Evolutionary conservation across 2,888 invertebrate species (phyloP), one percentile per base, ranked within the genome.

Genomic region (Pedicia rivosa): DNA sequence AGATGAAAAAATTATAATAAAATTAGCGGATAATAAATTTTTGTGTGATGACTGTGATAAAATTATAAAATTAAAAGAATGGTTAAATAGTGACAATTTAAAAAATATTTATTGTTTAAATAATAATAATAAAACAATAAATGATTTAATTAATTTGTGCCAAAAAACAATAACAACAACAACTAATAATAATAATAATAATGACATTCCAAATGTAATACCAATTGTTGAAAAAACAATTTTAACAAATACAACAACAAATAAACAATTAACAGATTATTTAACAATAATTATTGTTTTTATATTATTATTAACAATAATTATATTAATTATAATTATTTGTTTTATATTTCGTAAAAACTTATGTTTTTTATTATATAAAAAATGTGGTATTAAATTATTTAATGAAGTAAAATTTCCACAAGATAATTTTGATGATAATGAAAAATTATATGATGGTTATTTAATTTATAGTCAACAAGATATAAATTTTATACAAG

Each of bases 381-480:
- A 80, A 35, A 75, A 72, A 50, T 83, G 80, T 57, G 83, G 83
- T 32, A 70, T 83, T 26, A 67, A 83, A 42, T 64, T 83, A 45
- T 78, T 80, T 53, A 75, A 77, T 62, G 36, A 36, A n/a, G 12
- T 15, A 16, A 10, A 15, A 1, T 15, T 17, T 8, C 35, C 25
- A 25, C 10, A 15, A 16, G 35, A 35, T 25, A 35, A 25, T 12
- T 26, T 17, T 12, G 41, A 41, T 20, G 41, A 41, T n/a, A 49
- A 66, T 59, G 78, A 78, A 53, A 74, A 80, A 49, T 67, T 81
- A 8, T 87, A 81, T 61, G 88, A 90, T 57, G 86, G 84, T 41
- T 88, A 88, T 64, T 72, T 90, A 55, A 77, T 83, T 43, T 88
- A 88, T 65, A 80, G 80, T 57, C 74, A 75, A 47, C 72, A 78